phyloP scores from a whole-genome alignment of 2,113 vertebrate genomes.

The Lathamus discolor region DNA sequence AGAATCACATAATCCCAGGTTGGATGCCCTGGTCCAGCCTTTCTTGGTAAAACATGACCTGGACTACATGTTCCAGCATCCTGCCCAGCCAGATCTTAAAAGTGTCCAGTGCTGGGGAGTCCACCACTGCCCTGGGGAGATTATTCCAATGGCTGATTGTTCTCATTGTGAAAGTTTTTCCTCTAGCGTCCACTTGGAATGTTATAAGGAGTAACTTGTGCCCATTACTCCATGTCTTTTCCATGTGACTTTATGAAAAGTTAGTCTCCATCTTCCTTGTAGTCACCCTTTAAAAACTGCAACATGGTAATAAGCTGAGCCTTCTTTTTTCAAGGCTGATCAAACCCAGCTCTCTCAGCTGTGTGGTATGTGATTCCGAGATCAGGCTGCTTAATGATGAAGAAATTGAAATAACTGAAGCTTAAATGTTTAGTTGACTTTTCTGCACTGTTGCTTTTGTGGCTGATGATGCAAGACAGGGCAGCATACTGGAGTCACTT shows the following conservation, averaged over 20 bases:
- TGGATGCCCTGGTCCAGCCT: not conserved
- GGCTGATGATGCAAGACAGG: not conserved
- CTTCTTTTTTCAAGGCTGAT: not conserved
- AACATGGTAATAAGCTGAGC: not conserved
- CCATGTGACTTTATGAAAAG: not conserved
- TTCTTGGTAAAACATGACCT: not conserved
- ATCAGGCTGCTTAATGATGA: not conserved
- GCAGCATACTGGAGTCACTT: too few species aligned
- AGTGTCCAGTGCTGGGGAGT: not conserved
- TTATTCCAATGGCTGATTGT: not conserved
- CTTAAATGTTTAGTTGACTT: not conserved
- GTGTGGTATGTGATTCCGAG: not conserved
- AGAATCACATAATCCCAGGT: not conserved
- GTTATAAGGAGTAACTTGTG: not conserved
- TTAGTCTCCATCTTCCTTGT: not conserved
- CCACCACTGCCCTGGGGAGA: not conserved
- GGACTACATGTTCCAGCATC: not conserved
- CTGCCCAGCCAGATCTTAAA: not conserved
- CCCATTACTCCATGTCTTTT: not conserved
- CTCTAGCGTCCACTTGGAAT: not conserved
- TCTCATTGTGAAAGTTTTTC: not conserved
- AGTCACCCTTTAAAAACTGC: not conserved
- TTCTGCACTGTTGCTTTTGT: not conserved
- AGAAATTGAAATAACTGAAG: not conserved
- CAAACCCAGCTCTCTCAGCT: not conserved